Percentiles rank a stretch among this genome's conserved stretches.
Evolutionary conservation across 1,140 invertebrate genomes (phyloP).

Genomic region (Caenorhabditis elegans): WBcel235 BX284605.5:6785001-6785500

Average conservation of each 20-base stretch:
- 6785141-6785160: no score
- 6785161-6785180: no score
- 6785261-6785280: slow-evolving; percentile 1
- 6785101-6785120: no score
- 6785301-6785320: background rate
- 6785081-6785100: no score
- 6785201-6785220: no score
- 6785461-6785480: background rate
- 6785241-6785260: background rate
- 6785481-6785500: slow-evolving; percentile 12
- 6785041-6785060: background rate
- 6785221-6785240: background rate
- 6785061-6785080: no score
- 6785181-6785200: no score
- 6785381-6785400: background rate
- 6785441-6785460: background rate
- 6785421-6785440: background rate
- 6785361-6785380: background rate
- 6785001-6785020: background rate
- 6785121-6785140: no score
- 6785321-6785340: background rate
- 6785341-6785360: background rate
- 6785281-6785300: background rate
- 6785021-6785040: background rate
- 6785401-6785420: background rate